phyloP scores from a whole-genome alignment of 2,113 vertebrate species.

The Agapornis roseicollis region DNA sequence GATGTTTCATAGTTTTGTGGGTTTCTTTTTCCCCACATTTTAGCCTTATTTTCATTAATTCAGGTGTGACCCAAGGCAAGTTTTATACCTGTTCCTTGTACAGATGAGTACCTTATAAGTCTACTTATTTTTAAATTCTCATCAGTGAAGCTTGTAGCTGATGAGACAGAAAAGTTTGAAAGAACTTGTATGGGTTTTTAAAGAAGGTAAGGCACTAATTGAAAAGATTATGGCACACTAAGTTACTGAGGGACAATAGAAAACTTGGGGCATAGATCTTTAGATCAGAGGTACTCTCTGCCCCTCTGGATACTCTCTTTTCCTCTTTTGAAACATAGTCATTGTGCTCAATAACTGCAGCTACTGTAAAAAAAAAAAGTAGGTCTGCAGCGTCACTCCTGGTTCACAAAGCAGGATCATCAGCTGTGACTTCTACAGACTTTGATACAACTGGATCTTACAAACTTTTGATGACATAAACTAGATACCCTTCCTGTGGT shows the following conservation, averaged over 20 bases:
- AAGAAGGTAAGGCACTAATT: not conserved
- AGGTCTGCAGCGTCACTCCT: fast-evolving
- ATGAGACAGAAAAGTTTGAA: not conserved
- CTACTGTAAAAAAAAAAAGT: not conserved
- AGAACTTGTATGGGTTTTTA: not conserved
- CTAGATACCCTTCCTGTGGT: not conserved
- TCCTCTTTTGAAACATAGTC: not conserved
- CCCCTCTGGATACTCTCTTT: not conserved
- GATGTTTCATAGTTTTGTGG: not conserved
- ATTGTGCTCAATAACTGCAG: not conserved
- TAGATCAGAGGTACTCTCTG: not conserved
- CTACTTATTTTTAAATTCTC: not conserved
- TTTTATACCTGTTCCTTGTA: not conserved
- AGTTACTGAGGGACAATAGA: not conserved
- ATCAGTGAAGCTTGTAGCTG: not conserved
- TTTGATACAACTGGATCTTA: not conserved
- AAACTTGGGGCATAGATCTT: not conserved
- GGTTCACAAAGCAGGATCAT: not conserved
- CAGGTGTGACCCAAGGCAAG: not conserved
- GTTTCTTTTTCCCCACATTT: not conserved
- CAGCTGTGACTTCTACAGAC: not conserved
- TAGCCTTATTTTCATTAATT: not conserved
- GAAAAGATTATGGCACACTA: not conserved
- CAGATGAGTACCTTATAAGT: not conserved
- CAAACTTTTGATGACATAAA: not conserved